Evolutionary conservation across 2,888 invertebrate species (phyloP).

Genomic region (Idaea biselata): DNA sequence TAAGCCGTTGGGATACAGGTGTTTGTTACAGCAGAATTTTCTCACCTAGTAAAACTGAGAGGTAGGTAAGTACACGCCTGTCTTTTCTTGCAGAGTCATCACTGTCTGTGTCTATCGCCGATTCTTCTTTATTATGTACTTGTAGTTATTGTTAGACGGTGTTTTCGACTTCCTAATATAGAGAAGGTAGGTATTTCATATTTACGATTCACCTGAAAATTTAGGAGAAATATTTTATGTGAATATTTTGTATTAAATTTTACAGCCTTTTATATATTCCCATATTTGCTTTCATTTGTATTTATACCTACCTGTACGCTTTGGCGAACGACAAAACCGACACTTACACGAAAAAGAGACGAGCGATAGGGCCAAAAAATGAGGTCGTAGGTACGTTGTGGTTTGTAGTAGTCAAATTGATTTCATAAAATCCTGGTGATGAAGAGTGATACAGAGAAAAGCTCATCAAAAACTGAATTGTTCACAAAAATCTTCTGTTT

Average conservation of each 20-base stretch:
- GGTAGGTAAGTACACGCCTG: conserved; percentile 13
- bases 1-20: conserved; percentile 17
- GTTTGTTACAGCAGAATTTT: conserved; percentile 8
- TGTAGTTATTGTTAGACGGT: conserved; percentile 24
- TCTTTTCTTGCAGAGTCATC: conserved; percentile 24
- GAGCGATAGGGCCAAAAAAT: too few species aligned
- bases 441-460: too few species aligned
- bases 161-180: conserved; percentile 10
- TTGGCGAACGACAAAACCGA: too few species aligned
- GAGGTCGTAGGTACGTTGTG: too few species aligned
- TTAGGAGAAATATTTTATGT: background rate
- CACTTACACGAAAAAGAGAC: too few species aligned
- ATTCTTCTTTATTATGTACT: conserved; percentile 29
- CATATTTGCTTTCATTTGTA: background rate
- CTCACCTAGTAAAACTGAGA: conserved; percentile 5
- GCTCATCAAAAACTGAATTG: too few species aligned
- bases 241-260: background rate
- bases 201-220: conserved; percentile 3
- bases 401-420: too few species aligned
- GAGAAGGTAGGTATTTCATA: background rate
- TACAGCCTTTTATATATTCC: background rate
- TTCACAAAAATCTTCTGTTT: too few species aligned
- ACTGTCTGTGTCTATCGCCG: conserved; percentile 23
- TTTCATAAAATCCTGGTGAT: too few species aligned
- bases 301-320: background rate